A percentile compares a stretch with the other conserved stretches of the same genome.
phyloP scores from a whole-genome alignment of 1,140 invertebrate species.

The Carposina sasakii region DNA sequence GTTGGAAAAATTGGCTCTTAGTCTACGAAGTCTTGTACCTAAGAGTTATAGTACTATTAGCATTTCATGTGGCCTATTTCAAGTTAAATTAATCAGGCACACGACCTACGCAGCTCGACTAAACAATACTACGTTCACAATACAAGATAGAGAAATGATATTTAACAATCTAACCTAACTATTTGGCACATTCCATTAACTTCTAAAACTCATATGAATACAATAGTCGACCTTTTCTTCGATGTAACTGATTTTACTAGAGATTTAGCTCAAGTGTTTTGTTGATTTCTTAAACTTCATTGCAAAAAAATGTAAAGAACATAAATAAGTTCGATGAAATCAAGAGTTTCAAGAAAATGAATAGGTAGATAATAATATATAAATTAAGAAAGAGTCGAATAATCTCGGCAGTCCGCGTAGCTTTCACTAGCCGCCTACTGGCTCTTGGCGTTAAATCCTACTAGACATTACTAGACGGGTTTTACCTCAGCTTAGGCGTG shows the following conservation, averaged over 20 bases:
- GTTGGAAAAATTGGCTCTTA: too few species aligned
- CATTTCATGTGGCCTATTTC: constrained; percentile 34
- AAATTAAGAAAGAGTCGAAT: too few species aligned
- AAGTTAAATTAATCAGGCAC: constrained; percentile 16
- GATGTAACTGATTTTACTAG: constrained; percentile 28
- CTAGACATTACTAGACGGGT: too few species aligned
- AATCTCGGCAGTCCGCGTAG: too few species aligned
- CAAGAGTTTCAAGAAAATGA: constrained; percentile 33
- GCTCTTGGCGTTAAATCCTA: too few species aligned
- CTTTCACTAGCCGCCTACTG: constrained; percentile 48
- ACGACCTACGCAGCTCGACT: constrained; percentile 32
- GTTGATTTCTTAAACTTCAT: constrained; percentile 4
- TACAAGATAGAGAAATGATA: constrained; percentile 35
- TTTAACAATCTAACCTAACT: constrained; percentile 29
- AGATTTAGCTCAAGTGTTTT: constrained; percentile 26
- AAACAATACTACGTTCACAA: constrained; percentile 54
- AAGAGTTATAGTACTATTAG: too few species aligned
- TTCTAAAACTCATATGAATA: constrained; percentile 52
- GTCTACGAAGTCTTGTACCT: too few species aligned
- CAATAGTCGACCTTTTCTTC: constrained; percentile 33
- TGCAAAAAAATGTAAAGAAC: constrained; percentile 5
- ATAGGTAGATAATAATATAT: constrained; percentile 26
- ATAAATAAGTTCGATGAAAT: constrained; percentile 29
- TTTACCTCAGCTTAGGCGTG: too few species aligned
- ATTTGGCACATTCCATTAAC: constrained; percentile 33